Evolutionary conservation across 2,113 vertebrate genomes (phyloP).

Genomic region (Nyctibius bracteatus): DNA sequence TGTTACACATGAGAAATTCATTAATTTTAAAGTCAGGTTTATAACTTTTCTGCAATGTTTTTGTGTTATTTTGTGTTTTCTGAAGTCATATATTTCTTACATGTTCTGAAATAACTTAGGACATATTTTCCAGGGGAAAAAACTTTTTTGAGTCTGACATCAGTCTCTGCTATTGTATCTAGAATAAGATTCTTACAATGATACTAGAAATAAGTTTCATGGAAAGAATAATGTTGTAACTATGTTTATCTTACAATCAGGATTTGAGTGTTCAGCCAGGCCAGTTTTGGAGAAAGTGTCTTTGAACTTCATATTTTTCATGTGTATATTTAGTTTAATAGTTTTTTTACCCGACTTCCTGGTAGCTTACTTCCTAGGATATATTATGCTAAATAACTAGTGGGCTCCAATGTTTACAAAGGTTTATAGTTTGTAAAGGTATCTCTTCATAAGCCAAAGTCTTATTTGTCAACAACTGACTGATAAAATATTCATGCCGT

Average conservation of each 20-base stretch:
- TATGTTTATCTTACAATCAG: neutral
- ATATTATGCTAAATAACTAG: neutral
- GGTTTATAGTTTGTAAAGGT: neutral
- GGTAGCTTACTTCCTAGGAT: neutral
- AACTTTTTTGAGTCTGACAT: neutral
- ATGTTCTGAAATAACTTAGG: neutral
- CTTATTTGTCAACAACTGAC: neutral
- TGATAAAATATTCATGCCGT: neutral
- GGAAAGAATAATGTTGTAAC: neutral
- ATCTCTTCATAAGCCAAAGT: neutral
- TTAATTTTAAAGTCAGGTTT: neutral
- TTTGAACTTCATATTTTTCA: neutral
- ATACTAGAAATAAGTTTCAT: neutral
- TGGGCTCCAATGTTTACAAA: neutral
- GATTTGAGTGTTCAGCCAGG: neutral
- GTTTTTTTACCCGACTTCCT: neutral
- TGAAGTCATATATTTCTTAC: neutral
- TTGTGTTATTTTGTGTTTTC: neutral
- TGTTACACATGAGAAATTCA: neutral
- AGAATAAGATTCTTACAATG: neutral
- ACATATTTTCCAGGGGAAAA: neutral
- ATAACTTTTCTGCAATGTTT: neutral
- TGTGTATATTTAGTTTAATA: neutral
- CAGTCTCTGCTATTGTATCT: neutral
- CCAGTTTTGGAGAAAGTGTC: neutral